Conservation (phyloP, 2,113 vertebrate genomes). For the Mus pahari region DNA sequence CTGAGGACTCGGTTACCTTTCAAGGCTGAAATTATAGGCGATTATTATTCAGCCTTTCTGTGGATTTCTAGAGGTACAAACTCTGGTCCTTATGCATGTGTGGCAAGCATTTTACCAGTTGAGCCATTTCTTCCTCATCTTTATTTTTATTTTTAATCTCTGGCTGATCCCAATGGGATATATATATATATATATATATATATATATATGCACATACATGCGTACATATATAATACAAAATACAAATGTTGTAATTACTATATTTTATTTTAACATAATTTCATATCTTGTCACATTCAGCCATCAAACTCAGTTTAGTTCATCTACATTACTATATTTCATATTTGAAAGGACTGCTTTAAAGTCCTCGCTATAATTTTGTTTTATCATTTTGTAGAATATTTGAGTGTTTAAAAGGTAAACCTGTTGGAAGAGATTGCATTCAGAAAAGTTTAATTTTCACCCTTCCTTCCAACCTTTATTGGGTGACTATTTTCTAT, state of each 20-base stretch:
- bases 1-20: background rate
- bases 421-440: background rate
- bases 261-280: constrained; percentile 19
- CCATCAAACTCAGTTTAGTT: background rate
- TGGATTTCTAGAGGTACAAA: background rate
- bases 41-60: background rate
- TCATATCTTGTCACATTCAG: background rate
- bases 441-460: background rate
- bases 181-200: no score
- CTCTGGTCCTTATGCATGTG: background rate
- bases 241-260: background rate
- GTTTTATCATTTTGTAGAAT: constrained; percentile 22
- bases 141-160: background rate
- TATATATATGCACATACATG: background rate
- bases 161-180: background rate
- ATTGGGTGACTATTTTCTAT: background rate
- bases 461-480: background rate
- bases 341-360: constrained; percentile 24
- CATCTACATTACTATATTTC: constrained; percentile 9
- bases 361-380: constrained; percentile 1
- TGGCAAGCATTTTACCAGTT: background rate
- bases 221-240: background rate
- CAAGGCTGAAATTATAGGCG: background rate
- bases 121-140: background rate
- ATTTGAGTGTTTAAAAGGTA: constrained; percentile 10